A percentile compares a stretch with the other conserved stretches of the same genome.
These are phyloP conservation scores for Lichenostomus cassidix DNA, from an alignment of 2,113 vertebrate genomes.

Conservation along the genomic window DNA sequence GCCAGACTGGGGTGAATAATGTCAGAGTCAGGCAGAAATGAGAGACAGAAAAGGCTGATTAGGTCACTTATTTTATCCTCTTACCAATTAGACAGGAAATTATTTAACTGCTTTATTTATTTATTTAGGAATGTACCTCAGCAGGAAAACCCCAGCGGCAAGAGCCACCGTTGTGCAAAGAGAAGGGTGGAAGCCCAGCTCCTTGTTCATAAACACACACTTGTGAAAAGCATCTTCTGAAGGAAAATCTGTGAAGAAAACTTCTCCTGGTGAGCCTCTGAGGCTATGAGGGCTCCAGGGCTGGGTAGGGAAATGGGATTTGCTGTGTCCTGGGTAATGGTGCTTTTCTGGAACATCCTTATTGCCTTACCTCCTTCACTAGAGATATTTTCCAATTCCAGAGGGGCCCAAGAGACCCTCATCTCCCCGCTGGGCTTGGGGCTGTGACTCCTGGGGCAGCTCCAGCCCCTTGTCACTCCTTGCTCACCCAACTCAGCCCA, in stretches of 20 bases:
- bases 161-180: background rate
- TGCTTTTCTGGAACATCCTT: background rate
- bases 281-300: background rate
- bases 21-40: slow-evolving; percentile 5
- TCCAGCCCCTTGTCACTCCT: background rate
- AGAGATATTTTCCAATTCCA: rapidly evolving
- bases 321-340: background rate
- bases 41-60: slow-evolving; percentile 34
- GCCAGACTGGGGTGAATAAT: background rate
- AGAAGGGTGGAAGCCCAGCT: background rate
- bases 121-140: slow-evolving; percentile 58
- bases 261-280: background rate
- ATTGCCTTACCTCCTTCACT: background rate
- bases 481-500: background rate
- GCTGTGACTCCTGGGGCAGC: background rate
- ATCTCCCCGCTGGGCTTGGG: too few species aligned
- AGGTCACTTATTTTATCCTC: slow-evolving; percentile 50
- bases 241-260: background rate
- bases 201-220: background rate
- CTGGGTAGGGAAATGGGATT: rapidly evolving
- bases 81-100: slow-evolving; percentile 60
- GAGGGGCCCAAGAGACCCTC: rapidly evolving
- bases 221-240: background rate
- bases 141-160: slow-evolving; percentile 20
- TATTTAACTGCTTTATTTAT: slow-evolving; percentile 66